Evolutionary conservation across 2,113 vertebrate genomes (phyloP).

Genomic region (Thomomys bottae): DNA sequence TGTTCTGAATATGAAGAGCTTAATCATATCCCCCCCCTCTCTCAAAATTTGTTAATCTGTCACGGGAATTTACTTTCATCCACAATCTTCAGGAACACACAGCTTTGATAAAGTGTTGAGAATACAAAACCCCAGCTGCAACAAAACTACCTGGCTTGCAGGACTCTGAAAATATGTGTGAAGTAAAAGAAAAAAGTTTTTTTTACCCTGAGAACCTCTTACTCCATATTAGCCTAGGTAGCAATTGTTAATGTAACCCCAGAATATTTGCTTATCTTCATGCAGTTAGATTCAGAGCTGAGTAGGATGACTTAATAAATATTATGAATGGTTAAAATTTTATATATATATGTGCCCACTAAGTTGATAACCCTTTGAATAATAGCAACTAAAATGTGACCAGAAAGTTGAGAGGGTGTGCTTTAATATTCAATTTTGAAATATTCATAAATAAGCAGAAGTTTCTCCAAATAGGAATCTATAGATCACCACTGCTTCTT

Average conservation of each 20-base stretch:
- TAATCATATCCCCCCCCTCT: neutral
- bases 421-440: neutral
- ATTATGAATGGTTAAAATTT: neutral
- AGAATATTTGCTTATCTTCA: conserved; percentile 47
- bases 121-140: neutral
- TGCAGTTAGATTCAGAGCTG: neutral
- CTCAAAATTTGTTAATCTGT: neutral
- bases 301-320: neutral
- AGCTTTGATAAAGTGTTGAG: neutral
- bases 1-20: neutral
- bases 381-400: neutral
- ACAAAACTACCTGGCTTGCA: neutral
- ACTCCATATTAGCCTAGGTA: neutral
- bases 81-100: neutral
- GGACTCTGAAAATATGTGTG: neutral
- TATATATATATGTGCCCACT: neutral
- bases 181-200: neutral
- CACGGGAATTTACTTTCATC: neutral
- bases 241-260: neutral
- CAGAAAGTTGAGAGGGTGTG: neutral
- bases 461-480: neutral
- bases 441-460: neutral
- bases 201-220: neutral
- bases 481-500: neutral
- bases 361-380: neutral